Conservation (phyloP, 1,140 invertebrate species). For the Apis dorsata region DNA sequence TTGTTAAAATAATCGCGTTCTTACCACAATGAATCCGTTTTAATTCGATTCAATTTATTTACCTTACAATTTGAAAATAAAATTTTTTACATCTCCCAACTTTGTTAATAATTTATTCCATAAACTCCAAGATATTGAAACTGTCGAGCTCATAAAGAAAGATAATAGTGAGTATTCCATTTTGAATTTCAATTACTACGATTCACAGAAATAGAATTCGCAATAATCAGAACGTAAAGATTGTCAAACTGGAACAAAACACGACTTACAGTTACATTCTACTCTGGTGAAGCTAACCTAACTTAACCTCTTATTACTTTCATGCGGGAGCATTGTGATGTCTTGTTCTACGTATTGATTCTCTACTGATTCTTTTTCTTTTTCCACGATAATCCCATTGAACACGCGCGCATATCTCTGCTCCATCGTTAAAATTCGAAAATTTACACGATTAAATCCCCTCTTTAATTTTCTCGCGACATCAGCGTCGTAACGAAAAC, state of each 20-base stretch:
- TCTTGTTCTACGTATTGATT: too few species aligned
- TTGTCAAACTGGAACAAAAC: too few species aligned
- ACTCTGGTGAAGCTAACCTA: too few species aligned
- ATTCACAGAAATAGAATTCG: background rate
- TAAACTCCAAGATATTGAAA: background rate
- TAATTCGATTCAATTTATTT: slow-evolving; percentile 2
- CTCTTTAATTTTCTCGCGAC: slow-evolving; percentile 16
- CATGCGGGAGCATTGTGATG: too few species aligned
- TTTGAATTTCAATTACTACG: background rate
- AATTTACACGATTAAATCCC: slow-evolving; percentile 4
- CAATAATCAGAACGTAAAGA: too few species aligned
- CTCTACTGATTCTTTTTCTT: background rate
- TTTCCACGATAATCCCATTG: background rate
- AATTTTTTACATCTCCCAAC: too few species aligned
- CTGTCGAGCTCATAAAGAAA: background rate
- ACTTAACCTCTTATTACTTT: too few species aligned
- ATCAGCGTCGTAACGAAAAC: background rate
- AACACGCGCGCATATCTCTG: background rate
- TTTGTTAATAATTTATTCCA: background rate
- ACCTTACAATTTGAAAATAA: too few species aligned
- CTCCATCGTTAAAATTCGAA: background rate
- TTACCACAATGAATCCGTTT: background rate
- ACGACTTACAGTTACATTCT: too few species aligned
- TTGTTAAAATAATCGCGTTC: slow-evolving; percentile 45
- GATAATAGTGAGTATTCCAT: background rate